Evolutionary conservation across 1,140 invertebrate species (phyloP), one percentile per base, ranked within the genome.

Genomic region (Campoletis sonorensis): DNA sequence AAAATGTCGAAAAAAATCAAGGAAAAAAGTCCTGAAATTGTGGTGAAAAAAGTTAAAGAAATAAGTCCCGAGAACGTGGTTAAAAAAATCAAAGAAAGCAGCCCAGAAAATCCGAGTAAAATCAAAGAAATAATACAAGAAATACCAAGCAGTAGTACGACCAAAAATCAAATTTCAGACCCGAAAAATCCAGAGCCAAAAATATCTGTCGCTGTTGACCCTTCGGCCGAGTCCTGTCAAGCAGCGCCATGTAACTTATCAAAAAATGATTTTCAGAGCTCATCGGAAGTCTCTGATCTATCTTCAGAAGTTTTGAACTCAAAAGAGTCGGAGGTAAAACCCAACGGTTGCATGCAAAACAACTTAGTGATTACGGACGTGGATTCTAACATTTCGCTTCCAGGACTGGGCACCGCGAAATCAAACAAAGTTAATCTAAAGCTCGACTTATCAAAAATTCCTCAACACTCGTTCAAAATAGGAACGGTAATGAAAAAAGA

Each of bases 361-460:
- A 30, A 4, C n/a, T 0, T 58, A 15, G 5, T 10, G 8, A 77
- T 11, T 58, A 21, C 49, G 16, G 54, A 75, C 4, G 23, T 18
- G 13, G 72, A 77, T 11, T 37, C 40, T 1, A 77, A 77, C 15
- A 61, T 10, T 23, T 77, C 13, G 1, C 73, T 21, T 3, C 18
- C 51, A 7, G 54, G 73, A 11, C 30, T 78, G n/a, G 76, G 76
- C 64, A 67, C 76, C 1, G 61, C 79, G 11, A 88, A 88, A 23
- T 79, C 85, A 0, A 90, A 82, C 49, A 83, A 89, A 40, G 86
- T 84, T 8, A 90, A 93, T 83, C 91, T 96, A 83, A 95, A 95
- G 91, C 90, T 96, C 83, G 95, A 96, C 90, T 92, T 96, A 79
- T 94, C 93, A 16, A 94, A 93, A 86, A 93, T 94, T 84, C 93